Conservation (phyloP, 2,113 vertebrate species). For the Dipodomys spectabilis region DNA sequence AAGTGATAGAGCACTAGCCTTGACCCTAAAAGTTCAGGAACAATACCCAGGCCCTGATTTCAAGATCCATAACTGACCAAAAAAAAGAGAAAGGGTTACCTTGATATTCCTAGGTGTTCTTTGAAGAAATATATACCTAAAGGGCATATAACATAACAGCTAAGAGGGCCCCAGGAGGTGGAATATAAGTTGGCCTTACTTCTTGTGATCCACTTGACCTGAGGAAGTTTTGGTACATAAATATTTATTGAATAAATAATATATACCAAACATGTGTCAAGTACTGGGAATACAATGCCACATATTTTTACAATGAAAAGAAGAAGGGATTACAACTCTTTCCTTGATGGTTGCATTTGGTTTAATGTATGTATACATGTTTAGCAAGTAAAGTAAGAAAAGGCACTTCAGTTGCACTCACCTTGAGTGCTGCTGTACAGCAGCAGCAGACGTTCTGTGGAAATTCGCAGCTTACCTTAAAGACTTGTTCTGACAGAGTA, state of each 20-base stretch:
- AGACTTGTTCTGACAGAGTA: constrained; percentile 55
- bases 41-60: too few species aligned
- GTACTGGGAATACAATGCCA: not conserved
- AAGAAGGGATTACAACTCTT: constrained; percentile 17
- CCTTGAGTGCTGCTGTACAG: constrained; percentile 35
- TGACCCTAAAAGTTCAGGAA: too few species aligned
- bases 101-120: not conserved
- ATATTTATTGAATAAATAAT: constrained; percentile 40
- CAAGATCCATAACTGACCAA: too few species aligned
- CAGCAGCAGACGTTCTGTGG: constrained; percentile 18
- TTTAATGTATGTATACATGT: not conserved
- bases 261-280: constrained; percentile 32
- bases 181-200: not conserved
- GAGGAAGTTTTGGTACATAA: not conserved
- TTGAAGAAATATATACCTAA: constrained; percentile 34
- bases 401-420: constrained; percentile 53
- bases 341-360: not conserved
- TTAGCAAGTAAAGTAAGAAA: constrained; percentile 8
- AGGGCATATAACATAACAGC: not conserved
- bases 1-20: too few species aligned
- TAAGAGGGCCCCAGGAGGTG: not conserved
- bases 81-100: not conserved
- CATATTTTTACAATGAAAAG: constrained; percentile 40
- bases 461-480: constrained; percentile 59
- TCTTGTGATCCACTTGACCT: not conserved